Base-by-base conservation (phyloP, 2,888 invertebrate genomes). In the Heliconius ismenius region DNA sequence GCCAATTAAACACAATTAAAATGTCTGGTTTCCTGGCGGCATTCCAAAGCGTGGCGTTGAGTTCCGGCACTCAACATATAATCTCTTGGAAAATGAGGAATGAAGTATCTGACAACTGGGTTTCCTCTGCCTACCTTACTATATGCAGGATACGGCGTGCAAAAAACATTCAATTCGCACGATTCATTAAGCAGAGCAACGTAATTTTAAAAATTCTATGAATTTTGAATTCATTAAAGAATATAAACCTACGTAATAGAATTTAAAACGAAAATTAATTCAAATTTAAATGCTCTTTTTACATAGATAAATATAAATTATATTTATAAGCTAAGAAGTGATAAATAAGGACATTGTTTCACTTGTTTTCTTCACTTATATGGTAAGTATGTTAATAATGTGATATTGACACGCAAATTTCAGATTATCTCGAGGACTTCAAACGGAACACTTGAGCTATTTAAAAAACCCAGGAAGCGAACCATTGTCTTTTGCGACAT, bases 401-500 rank as follows among this genome's bases (percentile, higher is more conserved):
- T 28, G 13, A 62, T 62, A 58, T 9, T 1, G 7, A 6, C 24
- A 62, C 26, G 11, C 15, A n/a, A 10, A 39, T 84, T 82, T 3
- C 82, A 91, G 92, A 83, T 86, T 86, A 79, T 63, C 79, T 1
- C 85, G 84, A 3, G 82, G 84, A 36, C 65, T 88, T 0, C 85
- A 86, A 36, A 82, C 82, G 7, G 82, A 86, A 3, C 83, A 85
- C 13, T 86, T 82, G 18, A 96, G 96, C 81, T 95, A 96, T 85
- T 85, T 95, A 26, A 93, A 94, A 82, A 90, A 95, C 80, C 90
- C 95, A 0, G 95, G 96, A 9, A 85, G 88, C 13, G 91, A 93
- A 79, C 96, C 96, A 0, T 84, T 96, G 10, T 83, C 88, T 13
- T 86, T 92, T 18, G 84, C 90, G 24, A 96, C 96, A 0, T 82